Evolutionary conservation across 2,888 invertebrate species (phyloP), one percentile per base, ranked within the genome.

Genomic region (Nematopogon swammerdamellus): DNA sequence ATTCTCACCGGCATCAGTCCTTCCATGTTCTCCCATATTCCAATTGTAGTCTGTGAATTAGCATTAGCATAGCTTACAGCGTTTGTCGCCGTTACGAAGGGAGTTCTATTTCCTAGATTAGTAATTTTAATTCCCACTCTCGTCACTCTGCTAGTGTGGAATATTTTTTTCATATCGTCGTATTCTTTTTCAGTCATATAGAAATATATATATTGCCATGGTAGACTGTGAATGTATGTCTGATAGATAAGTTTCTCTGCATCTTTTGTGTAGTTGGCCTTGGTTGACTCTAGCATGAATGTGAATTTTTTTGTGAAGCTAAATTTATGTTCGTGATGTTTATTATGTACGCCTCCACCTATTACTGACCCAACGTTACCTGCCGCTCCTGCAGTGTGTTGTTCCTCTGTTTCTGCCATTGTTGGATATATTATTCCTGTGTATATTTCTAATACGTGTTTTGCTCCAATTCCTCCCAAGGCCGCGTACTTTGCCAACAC

Each of bases 11-110:
- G 45, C 2, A 45, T 46, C 2, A 51, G 11, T 4, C 14, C 17
- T 47, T 36, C 47, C 36, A 47, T 8, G 18, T 51, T 36, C 36
- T 51, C 51, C 51, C 51, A 51, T 25, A 51, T 42, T 17, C 51
- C 51, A 2, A 51, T 51, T 4, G 51, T 51, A 19, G 51, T 51
- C 25, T 51, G 51, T 5, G 51, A 51, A 49, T 51, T 49, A 1
- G 51, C 48, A 17, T 51, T 51, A 19, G 45, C 51, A 18, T 45
- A 48, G 18, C 45, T 48, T 16, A 48, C 51, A 1, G 49, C 43
- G 20, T 46, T 49, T 11, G 49, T 19, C 11, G 42, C 19, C 6
- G 51, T 49, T 1, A 51, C 46, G 43, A 51, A 49, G 25, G 49
- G 51, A 17, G 51, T 51, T 20, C 51, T 18, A 44, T 51, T 51